Evolutionary conservation across 2,113 vertebrate genomes (phyloP).

Genomic region (Labeo rohita): DNA sequence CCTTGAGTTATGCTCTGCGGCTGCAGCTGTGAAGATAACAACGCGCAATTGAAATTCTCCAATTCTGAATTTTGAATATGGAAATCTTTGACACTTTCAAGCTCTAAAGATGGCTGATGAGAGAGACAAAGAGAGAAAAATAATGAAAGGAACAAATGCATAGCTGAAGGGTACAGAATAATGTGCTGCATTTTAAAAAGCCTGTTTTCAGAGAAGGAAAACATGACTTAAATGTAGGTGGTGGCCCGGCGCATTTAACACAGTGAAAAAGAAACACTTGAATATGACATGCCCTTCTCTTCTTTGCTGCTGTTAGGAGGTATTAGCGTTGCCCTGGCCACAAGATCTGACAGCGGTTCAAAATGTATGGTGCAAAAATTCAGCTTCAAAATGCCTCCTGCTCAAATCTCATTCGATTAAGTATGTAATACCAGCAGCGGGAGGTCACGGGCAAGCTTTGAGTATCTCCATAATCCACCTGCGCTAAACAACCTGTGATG

Average conservation of each 20-base stretch:
- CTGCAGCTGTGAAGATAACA: constrained; percentile 33
- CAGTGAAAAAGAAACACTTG: constrained; percentile 21
- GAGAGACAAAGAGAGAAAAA: constrained; percentile 18
- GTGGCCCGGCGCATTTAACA: constrained; percentile 14
- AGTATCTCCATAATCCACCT: constrained; percentile 64
- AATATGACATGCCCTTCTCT: constrained; percentile 49
- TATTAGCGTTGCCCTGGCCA: constrained; percentile 44
- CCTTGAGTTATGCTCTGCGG: constrained; percentile 24
- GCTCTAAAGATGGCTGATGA: constrained; percentile 32
- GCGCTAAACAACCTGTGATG: constrained; percentile 39
- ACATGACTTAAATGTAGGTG: constrained; percentile 30
- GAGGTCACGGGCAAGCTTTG: constrained; percentile 58
- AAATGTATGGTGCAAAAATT: constrained; percentile 27
- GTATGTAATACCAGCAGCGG: constrained; percentile 55
- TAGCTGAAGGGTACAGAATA: constrained; percentile 22
- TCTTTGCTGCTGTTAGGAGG: constrained; percentile 47
- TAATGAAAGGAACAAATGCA: constrained; percentile 29
- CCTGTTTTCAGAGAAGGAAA: constrained; percentile 43
- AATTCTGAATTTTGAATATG: neutral
- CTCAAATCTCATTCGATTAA: constrained; percentile 40
- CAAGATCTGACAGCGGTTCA: constrained; percentile 36
- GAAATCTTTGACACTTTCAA: neutral
- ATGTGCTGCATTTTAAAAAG: constrained; percentile 32
- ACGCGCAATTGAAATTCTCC: neutral
- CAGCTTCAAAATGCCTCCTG: constrained; percentile 38